phyloP scores from a whole-genome alignment of 2,797 vertebrate genomes.

The Syngnathus acus region DNA sequence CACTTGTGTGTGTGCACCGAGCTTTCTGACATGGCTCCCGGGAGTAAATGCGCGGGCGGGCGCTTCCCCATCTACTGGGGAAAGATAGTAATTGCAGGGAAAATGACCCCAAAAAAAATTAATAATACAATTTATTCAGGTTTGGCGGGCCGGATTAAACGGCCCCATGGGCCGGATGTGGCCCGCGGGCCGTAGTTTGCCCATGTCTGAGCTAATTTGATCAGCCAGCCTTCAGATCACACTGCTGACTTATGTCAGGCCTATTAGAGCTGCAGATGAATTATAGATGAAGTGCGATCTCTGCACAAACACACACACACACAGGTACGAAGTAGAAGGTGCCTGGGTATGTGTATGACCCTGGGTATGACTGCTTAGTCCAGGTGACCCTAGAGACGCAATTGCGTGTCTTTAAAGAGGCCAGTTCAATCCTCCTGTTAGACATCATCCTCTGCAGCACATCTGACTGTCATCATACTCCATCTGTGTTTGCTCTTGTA shows the following conservation, averaged over 20 bases:
- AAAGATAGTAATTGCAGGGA: no score
- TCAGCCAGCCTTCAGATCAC: constrained; percentile 56
- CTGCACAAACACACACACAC: constrained; percentile 47
- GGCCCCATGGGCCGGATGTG: no score
- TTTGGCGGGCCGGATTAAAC: no score
- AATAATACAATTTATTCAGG: no score
- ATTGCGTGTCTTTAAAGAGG: constrained; percentile 43
- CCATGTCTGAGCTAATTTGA: constrained; percentile 41
- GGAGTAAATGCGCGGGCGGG: no score
- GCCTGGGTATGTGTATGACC: constrained; percentile 23
- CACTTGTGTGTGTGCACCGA: no score
- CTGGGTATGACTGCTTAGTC: constrained; percentile 45
- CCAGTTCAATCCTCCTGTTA: constrained; percentile 24
- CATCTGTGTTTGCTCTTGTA: constrained; percentile 28
- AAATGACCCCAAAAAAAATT: no score
- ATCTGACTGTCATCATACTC: constrained; percentile 25
- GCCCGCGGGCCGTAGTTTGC: no score
- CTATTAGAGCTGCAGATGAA: constrained; percentile 63
- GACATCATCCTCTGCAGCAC: constrained; percentile 18
- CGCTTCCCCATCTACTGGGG: no score
- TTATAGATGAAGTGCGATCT: constrained; percentile 61
- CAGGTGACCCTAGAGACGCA: constrained; percentile 39
- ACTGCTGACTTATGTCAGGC: constrained; percentile 59
- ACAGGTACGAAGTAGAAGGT: constrained; percentile 24
- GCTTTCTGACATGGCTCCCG: no score